These are phyloP conservation scores for Hermaeophaga mercurialis DNA, from an alignment of 2,888 invertebrate genomes.

Conservation along the genomic window DNA sequence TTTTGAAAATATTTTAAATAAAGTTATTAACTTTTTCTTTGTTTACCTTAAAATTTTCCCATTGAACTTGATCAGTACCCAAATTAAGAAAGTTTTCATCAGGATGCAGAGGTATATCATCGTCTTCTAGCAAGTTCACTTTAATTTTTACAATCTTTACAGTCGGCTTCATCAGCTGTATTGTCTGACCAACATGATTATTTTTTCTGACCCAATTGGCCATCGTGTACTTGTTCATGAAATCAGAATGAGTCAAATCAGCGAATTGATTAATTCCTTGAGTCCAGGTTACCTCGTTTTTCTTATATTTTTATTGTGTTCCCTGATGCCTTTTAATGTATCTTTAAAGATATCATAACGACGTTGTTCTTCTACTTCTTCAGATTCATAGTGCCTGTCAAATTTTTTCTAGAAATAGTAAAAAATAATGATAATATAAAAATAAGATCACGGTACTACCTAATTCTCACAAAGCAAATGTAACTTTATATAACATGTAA, in stretches of 20 bases:
- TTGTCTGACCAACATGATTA: too few species aligned
- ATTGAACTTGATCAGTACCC: background rate
- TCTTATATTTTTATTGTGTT: constrained; percentile 32
- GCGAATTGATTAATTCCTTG: constrained; percentile 33
- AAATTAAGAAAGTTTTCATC: background rate
- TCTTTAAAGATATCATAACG: constrained; percentile 30
- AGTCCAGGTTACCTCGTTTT: constrained; percentile 26
- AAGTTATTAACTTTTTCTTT: background rate
- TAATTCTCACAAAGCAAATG: too few species aligned
- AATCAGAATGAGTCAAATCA: constrained; percentile 33
- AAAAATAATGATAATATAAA: too few species aligned
- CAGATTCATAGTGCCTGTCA: constrained; percentile 6
- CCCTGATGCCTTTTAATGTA: constrained; percentile 27
- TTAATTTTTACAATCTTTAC: too few species aligned
- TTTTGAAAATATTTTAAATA: too few species aligned
- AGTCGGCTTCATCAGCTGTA: too few species aligned
- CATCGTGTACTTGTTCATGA: background rate
- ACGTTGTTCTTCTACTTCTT: constrained; percentile 30
- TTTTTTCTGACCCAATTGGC: background rate
- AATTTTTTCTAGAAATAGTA: constrained; percentile 8
- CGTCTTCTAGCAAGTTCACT: too few species aligned
- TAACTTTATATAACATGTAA: too few species aligned
- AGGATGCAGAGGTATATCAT: too few species aligned
- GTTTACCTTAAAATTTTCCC: background rate
- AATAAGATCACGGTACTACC: too few species aligned